A percentile compares a stretch with the other conserved stretches of the same genome.
These are phyloP conservation scores for Amphimedon queenslandica DNA, from an alignment of 37 sponge, comb jelly and placozoan genomes.

Conservation along the genomic window DNA sequence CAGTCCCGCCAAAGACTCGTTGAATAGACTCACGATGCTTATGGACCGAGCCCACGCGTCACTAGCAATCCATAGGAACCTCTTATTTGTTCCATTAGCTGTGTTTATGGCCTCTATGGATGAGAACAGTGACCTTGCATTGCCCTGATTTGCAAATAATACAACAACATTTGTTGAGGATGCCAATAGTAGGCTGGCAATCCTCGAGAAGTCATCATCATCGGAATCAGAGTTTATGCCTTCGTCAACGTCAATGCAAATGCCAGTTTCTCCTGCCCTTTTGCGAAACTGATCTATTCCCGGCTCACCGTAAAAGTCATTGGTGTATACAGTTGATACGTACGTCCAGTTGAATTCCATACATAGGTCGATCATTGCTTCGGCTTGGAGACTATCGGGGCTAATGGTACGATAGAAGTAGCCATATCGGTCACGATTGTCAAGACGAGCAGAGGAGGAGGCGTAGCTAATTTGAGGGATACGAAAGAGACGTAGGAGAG, in stretches of 20 bases:
- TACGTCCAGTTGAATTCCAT: constrained; percentile 41
- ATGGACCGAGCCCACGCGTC: constrained; percentile 56
- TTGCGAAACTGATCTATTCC: constrained; percentile 21
- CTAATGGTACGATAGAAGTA: constrained; percentile 70
- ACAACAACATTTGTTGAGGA: constrained; percentile 22
- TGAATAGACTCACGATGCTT: constrained; percentile 2
- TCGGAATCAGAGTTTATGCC: constrained; percentile 1
- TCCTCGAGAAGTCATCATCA: neutral
- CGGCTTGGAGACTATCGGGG: constrained; percentile 65
- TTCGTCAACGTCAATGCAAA: constrained; percentile 21
- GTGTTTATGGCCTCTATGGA: neutral
- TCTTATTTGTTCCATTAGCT: neutral
- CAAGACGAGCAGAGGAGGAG: constrained; percentile 44
- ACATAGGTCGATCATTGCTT: constrained; percentile 59
- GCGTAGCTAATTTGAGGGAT: constrained; percentile 71
- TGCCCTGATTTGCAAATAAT: neutral
- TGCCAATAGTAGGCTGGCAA: constrained; percentile 2
- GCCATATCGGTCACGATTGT: constrained; percentile 47
- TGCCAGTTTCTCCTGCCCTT: constrained; percentile 1
- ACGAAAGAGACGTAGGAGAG: constrained; percentile 59
- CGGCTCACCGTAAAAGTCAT: constrained; percentile 32
- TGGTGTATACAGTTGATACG: constrained; percentile 17
- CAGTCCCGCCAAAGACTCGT: constrained; percentile 30
- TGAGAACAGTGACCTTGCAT: neutral
- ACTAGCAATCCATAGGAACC: constrained; percentile 60